A percentile compares a stretch with the other conserved stretches of the same genome.
phyloP scores from a whole-genome alignment of 2,113 vertebrate genomes.

The Vanacampus margaritifer region DNA sequence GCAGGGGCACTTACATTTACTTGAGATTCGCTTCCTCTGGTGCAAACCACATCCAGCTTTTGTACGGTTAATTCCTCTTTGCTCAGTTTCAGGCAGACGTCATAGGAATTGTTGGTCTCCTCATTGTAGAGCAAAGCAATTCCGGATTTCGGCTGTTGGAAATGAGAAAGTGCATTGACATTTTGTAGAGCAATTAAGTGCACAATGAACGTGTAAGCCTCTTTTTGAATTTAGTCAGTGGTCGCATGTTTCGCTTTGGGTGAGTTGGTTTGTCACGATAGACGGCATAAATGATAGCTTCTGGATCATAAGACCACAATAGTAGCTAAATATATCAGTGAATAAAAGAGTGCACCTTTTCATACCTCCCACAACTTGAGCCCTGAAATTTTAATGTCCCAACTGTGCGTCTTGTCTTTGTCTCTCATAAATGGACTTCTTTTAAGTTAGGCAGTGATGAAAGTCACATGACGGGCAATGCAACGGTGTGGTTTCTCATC shows the following conservation, averaged over 20 bases:
- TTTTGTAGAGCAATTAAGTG: conserved; percentile 52
- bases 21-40: conserved; percentile 74
- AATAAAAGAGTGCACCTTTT: neutral
- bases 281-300: conserved; percentile 7
- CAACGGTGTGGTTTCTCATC: neutral
- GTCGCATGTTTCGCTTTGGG: conserved; percentile 20
- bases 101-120: conserved; percentile 80
- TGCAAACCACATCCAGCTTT: conserved; percentile 88
- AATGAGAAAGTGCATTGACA: conserved; percentile 53
- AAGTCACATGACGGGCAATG: neutral
- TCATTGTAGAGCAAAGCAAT: conserved; percentile 82
- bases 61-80: conserved; percentile 87
- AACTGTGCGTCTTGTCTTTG: neutral
- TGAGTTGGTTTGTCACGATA: conserved; percentile 36
- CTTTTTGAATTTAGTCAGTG: conserved; percentile 34
- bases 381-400: neutral
- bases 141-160: conserved; percentile 84
- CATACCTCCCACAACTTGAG: neutral
- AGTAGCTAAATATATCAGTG: neutral
- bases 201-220: conserved; percentile 51
- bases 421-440: too few species aligned
- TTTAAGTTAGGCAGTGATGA: too few species aligned
- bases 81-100: conserved; percentile 85
- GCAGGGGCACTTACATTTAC: conserved; percentile 84
- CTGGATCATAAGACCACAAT: neutral